Base-by-base conservation (phyloP, 2,113 vertebrate species). In the Syngnathoides biaculeatus region DNA sequence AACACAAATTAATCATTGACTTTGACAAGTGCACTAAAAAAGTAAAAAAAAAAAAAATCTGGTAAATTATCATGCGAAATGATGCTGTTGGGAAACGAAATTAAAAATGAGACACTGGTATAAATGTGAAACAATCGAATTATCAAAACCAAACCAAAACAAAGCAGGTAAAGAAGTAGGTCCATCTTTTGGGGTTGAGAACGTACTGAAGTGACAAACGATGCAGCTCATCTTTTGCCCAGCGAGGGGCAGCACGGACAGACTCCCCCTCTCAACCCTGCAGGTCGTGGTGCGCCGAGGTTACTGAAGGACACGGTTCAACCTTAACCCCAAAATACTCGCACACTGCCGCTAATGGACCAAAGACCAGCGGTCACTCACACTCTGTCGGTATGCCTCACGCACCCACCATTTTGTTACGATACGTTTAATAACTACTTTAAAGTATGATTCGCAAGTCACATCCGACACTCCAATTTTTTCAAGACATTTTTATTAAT, bases 231-330 rank as follows among this genome's bases (percentile, higher is more conserved):
- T 55, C 27, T 22, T 79, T 39, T 69, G 30, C 53, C 80, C 81
- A 75, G 65, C 12, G 73, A 76, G 75, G 65, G 64, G 75, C 78
- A 78, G 79, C 73, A 69, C 52, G 80, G 57, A 69, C 35, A 77
- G 64, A 38, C 47, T 53, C 68, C 57, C 62, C 38, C 53, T 30
- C 64, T 40, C 14, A 67, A 19, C 52, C 56, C 58, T 71, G 76
- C 65, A 79, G 67, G 74, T 71, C 70, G 52, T 57, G 67, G 59
- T 72, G 65, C 67, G 73, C 72, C 20, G 72, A 79, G 91, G 92
- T 94, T 92, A 93, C 85, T 91, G 50, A 8, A 75, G 91, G 91
- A 92, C 89, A 93, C 85, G 89, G 81, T 66, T 85, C 90, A 89
- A 72, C 0, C 89, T 81, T 89, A 91, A 92, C 90, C 89, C 75